These are phyloP conservation scores for Prionailurus bengalensis DNA, from an alignment of 2,113 vertebrate species.

Conservation along the genomic window DNA sequence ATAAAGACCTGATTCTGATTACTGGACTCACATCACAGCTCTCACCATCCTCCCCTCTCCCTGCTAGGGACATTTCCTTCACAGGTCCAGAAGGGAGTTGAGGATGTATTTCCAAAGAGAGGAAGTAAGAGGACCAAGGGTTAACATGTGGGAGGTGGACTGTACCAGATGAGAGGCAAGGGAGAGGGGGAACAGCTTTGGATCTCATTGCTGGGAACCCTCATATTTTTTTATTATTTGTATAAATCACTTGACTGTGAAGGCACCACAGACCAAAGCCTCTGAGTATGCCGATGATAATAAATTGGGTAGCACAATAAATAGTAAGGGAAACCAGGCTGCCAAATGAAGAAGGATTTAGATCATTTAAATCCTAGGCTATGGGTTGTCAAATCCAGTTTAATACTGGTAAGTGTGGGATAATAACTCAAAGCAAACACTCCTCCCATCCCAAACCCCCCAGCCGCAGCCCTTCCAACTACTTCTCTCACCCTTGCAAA, in stretches of 20 bases:
- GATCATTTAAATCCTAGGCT: slow-evolving; percentile 85
- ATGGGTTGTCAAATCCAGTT: slow-evolving; percentile 84
- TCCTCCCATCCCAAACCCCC: background rate
- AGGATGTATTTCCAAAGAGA: slow-evolving; percentile 17
- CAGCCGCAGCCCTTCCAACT: background rate
- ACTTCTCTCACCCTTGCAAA: slow-evolving; percentile 35
- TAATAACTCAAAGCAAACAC: slow-evolving; percentile 81
- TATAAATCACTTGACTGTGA: slow-evolving; percentile 74
- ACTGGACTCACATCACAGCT: background rate
- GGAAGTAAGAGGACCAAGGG: background rate
- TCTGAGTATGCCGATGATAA: slow-evolving; percentile 72
- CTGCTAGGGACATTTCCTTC: background rate
- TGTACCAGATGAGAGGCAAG: background rate
- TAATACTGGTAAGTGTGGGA: slow-evolving; percentile 84
- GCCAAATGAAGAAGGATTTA: slow-evolving; percentile 86
- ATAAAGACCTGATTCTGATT: background rate
- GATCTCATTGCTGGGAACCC: background rate
- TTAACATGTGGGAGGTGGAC: slow-evolving; percentile 61
- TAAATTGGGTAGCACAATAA: slow-evolving; percentile 82
- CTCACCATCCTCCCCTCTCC: background rate
- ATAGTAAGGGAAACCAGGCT: slow-evolving; percentile 81
- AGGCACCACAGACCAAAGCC: slow-evolving; percentile 74
- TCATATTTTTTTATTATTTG: slow-evolving; percentile 27
- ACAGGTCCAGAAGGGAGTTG: background rate
- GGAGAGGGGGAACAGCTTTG: background rate